Base-by-base conservation (phyloP, 2,888 invertebrate species). In the Eristalinus sepulchralis region DNA sequence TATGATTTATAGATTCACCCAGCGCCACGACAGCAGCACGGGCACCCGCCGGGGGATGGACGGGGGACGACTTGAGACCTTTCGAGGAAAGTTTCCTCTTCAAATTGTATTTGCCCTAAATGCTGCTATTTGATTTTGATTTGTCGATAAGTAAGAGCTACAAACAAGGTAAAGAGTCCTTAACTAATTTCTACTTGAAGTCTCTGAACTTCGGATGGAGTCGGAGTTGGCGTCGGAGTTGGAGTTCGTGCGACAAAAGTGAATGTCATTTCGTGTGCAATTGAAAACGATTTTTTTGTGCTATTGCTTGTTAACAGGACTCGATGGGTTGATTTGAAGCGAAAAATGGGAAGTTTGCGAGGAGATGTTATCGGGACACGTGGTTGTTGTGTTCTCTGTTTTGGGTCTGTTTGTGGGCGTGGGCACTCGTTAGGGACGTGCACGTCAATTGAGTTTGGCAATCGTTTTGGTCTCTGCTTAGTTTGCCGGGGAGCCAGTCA, bases 1-100 rank as follows among this genome's bases (percentile, higher is more conserved):
- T 83, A 86, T 86, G 86, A 86, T 86, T 86, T 86, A 86, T 86
- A 86, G 83, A 86, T 86, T 78, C 78, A 75, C 75, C 70, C 81
- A 66, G 22, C 76, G 67, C 68, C 79, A 4, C 34, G 53, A 9
- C 34, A 24, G 2, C 34, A 36, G 11, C 34, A 27, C 31, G 8
- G 31, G 47, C 27, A 33, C 6, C 5, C 20, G 20, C 20, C n/a
- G 2, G 31, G 22, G 17, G 63, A 20, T 2, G 33, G 34, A 57
- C 60, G n/a, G n/a, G n/a, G n/a, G n/a, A n/a, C 59, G 70, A 11
- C 60, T 79, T 66, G 75, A 83, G 79, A 68, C 72, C 67, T 76
- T 68, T 63, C 22, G 22, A 27, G 5, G 33, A 86, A 86, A 83
- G 75, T 83, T 86, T 67, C 70, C 34, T 79, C 71, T 57, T 83